phyloP scores from a whole-genome alignment of 1,140 invertebrate species.

The Penaeus vannamei region DNA sequence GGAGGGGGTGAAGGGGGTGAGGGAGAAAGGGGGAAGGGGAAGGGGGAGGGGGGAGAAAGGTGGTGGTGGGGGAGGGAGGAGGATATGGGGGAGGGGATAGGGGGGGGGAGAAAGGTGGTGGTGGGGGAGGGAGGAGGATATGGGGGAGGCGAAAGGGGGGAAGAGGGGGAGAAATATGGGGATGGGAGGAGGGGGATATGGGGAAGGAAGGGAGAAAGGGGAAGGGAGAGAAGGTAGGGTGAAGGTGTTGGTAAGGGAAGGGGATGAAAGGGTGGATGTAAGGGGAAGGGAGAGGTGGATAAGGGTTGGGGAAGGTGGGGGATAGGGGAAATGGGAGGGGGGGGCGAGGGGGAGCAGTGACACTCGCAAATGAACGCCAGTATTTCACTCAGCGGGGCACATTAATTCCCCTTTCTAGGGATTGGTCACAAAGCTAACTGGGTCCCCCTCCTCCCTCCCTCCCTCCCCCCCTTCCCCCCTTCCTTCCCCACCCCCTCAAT shows the following conservation, averaged over 20 bases:
- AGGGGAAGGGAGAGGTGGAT: background rate
- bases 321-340: background rate
- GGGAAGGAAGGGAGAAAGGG: background rate
- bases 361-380: constrained; percentile 43
- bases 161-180: background rate
- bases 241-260: background rate
- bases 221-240: constrained; percentile 13
- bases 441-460: too few relatives aligned
- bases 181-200: background rate
- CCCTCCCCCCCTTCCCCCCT: too few relatives aligned
- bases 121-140: too few relatives aligned
- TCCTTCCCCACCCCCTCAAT: too few relatives aligned
- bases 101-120: background rate
- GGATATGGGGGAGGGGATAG: background rate
- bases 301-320: background rate
- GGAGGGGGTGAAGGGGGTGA: too few relatives aligned
- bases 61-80: too few relatives aligned
- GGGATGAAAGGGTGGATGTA: background rate
- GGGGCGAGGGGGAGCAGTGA: constrained; percentile 25
- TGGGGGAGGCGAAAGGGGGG: background rate
- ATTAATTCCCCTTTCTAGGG: constrained; percentile 32
- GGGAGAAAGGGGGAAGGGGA: too few relatives aligned
- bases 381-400: constrained; percentile 19
- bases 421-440: background rate
- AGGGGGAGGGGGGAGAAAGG: too few relatives aligned